Evolutionary conservation across 2,797 vertebrate species (phyloP), one percentile per base, ranked within the genome.

Genomic region (Oryzias sinensis): DNA sequence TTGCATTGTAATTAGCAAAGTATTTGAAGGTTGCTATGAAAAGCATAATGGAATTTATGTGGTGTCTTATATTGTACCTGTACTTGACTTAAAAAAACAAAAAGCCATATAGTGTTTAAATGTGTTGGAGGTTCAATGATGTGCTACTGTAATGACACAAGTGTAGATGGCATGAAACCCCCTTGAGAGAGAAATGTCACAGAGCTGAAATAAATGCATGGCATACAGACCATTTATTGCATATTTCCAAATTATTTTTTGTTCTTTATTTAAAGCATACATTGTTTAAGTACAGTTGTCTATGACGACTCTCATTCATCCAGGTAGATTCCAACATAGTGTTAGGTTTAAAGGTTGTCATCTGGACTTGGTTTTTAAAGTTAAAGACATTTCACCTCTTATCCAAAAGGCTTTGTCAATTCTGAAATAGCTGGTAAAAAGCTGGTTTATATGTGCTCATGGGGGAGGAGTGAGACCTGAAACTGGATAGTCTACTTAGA

Each of bases 151-250:
- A 65, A 43, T 73, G 68, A 79, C 68, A 69, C 63, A 80, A 78
- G 25, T 66, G 44, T 74, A 65, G 53, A 62, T 76, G 64, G 78
- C 33, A 59, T 75, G 49, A 69, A 64, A 71, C 46, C 52, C 63
- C 62, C 48, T 51, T 76, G 46, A 55, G 80, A 72, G 57, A 64
- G 57, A 72, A 72, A 57, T 88, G 83, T 81, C 74, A 64, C 74
- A 70, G 65, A 68, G 75, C 70, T 86, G 60, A 89, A 92, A 91
- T 91, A 90, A 91, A 91, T 60, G 86, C 87, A 90, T 88, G 86
- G 70, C 74, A 80, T 89, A 84, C 80, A 81, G 74, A 74, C 63
- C 62, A 54, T 33, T 65, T 64, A 54, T 58, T 49, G 48, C 53
- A 17, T 47, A 25, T 48, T 33, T 46, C 48, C 43, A 16, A 1